Evolutionary conservation across 2,888 invertebrate species (phyloP), one percentile per base, ranked within the genome.

Genomic region (Tribolium freemani): DNA sequence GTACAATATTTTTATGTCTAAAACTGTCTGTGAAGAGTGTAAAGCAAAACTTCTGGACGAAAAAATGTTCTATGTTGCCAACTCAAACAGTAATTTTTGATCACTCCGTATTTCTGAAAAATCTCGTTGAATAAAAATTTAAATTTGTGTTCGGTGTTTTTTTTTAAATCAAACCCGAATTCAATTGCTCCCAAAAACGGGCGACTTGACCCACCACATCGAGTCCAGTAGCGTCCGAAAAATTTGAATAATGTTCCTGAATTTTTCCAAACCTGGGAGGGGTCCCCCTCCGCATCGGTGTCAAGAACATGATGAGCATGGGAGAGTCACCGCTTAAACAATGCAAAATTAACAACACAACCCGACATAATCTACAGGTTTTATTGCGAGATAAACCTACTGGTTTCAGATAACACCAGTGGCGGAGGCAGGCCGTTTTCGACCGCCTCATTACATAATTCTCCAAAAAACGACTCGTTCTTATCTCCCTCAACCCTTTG

Each of bases 241-340:
- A 38, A 38, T 38, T 38, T n/a, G 5, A 31, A 31, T 31, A 31
- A 31, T 31, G 1, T 31, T 5, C 9, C 3, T 6, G 9, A 38
- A 6, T 38, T 58, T 58, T 57, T 58, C 58, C n/a, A n/a, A n/a
- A n/a, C n/a, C n/a, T 11, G 5, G 6, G 5, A 58, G 58, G 45
- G 31, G 48, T 58, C 48, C 60, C 48, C 26, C 60, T 60, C 16
- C 46, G 46, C 60, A 10, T 57, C 58, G 38, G 48, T 60, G 60
- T 60, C 60, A 60, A 60, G 60, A 60, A 10, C 60, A 60, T 48
- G 48, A 48, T 26, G 11, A 21, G 21, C 20, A 58, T 63, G 63
- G 63, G 63, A 63, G 51, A 50, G 63, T 51, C 63, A 20, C 51
- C 30, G 50, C 16, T 63, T 51, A 63, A 63, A 63, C 63, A 63